Percentiles rank a stretch among this genome's conserved stretches.
Conservation (phyloP, 2,797 vertebrate genomes). For the Erpetoichthys calabaricus region DNA sequence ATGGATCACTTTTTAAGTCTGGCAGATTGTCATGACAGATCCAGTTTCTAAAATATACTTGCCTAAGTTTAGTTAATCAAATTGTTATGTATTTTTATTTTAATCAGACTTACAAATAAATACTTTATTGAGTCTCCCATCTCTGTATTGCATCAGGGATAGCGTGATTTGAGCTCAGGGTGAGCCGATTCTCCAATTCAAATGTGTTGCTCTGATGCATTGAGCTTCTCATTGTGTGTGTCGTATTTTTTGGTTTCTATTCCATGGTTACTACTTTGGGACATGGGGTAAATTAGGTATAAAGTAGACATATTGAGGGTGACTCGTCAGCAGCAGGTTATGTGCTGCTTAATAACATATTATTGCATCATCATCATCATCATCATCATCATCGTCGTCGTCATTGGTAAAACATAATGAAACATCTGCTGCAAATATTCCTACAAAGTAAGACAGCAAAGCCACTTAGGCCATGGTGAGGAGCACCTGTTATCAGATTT, state of each 20-base stretch:
- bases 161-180: no score
- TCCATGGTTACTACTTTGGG: conserved; percentile 7
- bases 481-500: conserved; percentile 27
- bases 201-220: no score
- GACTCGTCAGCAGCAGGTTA: conserved; percentile 11
- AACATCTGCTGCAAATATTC: conserved; percentile 30
- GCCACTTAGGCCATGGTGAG: conserved; percentile 23
- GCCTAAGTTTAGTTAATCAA: no score
- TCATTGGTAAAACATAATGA: conserved; percentile 28
- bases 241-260: conserved; percentile 13
- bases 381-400: conserved; percentile 26
- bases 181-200: no score
- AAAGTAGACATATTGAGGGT: conserved; percentile 14
- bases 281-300: conserved; percentile 11
- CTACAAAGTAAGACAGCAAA: conserved; percentile 22
- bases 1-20: no score
- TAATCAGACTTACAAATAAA: no score
- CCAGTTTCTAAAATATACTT: no score
- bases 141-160: no score
- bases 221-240: no score
- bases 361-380: conserved; percentile 16
- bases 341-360: conserved; percentile 14
- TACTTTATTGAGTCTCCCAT: no score
- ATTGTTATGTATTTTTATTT: no score
- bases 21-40: no score